Base-by-base conservation (phyloP, 35 echinoderm and acorn worm species). In the Apostichopus californicus region DNA sequence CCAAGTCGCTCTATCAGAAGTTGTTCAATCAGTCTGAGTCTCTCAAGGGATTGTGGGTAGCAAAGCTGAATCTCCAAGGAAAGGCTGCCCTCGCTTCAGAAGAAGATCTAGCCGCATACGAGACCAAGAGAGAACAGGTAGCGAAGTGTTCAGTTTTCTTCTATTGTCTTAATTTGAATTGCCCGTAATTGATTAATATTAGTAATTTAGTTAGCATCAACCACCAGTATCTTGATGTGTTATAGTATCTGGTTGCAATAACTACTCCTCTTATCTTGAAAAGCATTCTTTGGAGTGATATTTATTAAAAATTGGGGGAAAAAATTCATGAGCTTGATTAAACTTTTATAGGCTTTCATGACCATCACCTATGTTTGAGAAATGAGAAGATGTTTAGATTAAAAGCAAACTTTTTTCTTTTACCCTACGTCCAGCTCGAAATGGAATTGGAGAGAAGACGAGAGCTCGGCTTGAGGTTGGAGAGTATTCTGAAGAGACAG, bases 21-120 rank as follows among this genome's bases (percentile, higher is more conserved):
- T 86, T 98, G 13, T 89, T 80, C 90, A 98, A 98, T 85, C 97
- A 98, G 66, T 89, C 95, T 3, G 91, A 96, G 78, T 94, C 95
- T n/a, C 95, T 98, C 57, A 98, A 98, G 78, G 97, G 97, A 94
- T 94, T 98, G 78, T 98, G 96, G 97, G 95, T 96, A 92, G 97
- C 97, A 12, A 98, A 96, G 87, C 91, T 96, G 65, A 96, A 98
- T 86, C 93, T 98, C 57, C 88, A 91, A 80, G 97, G 95, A 53
- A 94, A 90, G 61, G 78, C 87, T 88, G 92, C 95, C 92, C 93
- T 98, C 11, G 97, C 97, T 59, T 96, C 97, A 13, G 91, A 94
- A 13, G 91, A 93, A 55, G 95, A 98, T 64, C 79, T 98, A 14
- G 95, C 93, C 28, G 95, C 91, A 8, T 98, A 96, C 28, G 97